A percentile compares a stretch with the other conserved stretches of the same genome.
Conservation (phyloP, 1,140 invertebrate species). For the Anadara kagoshimensis region DNA sequence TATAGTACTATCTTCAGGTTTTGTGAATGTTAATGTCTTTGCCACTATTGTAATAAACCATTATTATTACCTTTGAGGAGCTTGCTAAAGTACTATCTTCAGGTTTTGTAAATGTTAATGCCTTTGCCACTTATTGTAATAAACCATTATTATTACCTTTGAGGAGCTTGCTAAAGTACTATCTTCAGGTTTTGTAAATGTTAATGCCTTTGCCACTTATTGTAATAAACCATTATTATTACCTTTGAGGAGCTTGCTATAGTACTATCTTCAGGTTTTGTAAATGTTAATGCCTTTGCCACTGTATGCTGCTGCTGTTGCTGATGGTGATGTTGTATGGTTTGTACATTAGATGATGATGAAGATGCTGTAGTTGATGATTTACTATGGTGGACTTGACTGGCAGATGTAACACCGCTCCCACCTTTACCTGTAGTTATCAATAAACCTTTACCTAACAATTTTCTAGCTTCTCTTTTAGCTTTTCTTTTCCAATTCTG, state of each 20-base stretch:
- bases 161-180: no score
- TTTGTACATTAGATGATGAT: slow-evolving; percentile 25
- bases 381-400: slow-evolving; percentile 16
- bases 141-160: no score
- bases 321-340: slow-evolving; percentile 3
- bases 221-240: no score
- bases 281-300: background rate
- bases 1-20: no score
- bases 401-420: slow-evolving; percentile 39
- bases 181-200: no score
- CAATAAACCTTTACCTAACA: slow-evolving; percentile 74
- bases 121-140: no score
- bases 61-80: no score
- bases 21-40: no score
- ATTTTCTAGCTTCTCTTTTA: slow-evolving; percentile 78
- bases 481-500: slow-evolving; percentile 86
- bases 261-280: slow-evolving; percentile 28
- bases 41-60: no score
- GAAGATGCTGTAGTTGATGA: slow-evolving; percentile 14
- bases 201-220: no score
- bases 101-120: no score
- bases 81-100: no score
- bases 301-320: slow-evolving; percentile 45
- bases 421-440: slow-evolving; percentile 73
- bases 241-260: slow-evolving; percentile 33